These are phyloP conservation scores for Phacellophora camtschatica DNA, from an alignment of 30 jellyfish, hydroid and myxozoan species.

Conservation along the genomic window DNA sequence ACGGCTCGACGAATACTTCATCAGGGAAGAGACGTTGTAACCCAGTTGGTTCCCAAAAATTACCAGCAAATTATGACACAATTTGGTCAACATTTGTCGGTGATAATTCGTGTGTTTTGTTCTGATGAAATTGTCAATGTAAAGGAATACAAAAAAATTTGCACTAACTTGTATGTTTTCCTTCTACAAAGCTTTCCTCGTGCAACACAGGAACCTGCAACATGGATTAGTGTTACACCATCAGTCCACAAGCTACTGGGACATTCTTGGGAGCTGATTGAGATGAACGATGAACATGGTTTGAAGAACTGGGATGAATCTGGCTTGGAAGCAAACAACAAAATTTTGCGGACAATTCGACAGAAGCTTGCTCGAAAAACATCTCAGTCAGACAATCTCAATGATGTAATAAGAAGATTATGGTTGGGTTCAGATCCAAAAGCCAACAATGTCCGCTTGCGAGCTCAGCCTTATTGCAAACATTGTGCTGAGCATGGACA, in stretches of 20 bases:
- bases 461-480: neutral
- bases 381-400: neutral
- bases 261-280: constrained; percentile 37
- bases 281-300: neutral
- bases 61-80: neutral
- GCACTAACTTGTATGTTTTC: constrained; percentile 4
- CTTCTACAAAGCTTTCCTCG: neutral
- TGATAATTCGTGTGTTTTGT: constrained; percentile 11
- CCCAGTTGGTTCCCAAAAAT: neutral
- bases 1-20: constrained; percentile 1
- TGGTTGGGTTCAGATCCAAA: constrained; percentile 35
- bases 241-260: neutral
- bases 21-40: neutral
- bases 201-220: neutral
- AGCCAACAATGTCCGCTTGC: neutral
- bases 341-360: constrained; percentile 1
- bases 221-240: constrained; percentile 12
- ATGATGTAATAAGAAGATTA: neutral
- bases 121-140: constrained; percentile 9
- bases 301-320: neutral
- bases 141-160: neutral
- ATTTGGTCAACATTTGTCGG: constrained; percentile 7
- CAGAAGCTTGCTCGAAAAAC: neutral
- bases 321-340: constrained; percentile 38
- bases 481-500: neutral